Evolutionary conservation across 2,797 vertebrate species (phyloP).

Genomic region (Anas georgica): DNA sequence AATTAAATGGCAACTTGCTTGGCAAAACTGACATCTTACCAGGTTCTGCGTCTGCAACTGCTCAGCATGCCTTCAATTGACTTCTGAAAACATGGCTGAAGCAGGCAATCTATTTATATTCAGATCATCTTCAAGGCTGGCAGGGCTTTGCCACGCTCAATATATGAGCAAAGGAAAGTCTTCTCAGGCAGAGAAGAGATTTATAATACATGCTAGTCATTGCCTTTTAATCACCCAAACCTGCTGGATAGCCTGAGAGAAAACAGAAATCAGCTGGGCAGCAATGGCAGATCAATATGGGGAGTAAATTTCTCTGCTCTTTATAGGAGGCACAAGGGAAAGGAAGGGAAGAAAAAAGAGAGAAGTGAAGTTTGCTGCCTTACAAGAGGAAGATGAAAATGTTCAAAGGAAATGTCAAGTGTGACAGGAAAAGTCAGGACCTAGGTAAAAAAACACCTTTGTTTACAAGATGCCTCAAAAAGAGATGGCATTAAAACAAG

Average conservation of each 20-base stretch:
- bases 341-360: background rate
- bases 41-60: background rate
- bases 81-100: background rate
- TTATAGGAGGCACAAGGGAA: background rate
- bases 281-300: background rate
- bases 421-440: background rate
- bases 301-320: background rate
- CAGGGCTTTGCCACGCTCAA: background rate
- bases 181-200: background rate
- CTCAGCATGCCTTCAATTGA: background rate
- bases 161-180: background rate
- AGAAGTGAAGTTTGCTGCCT: background rate
- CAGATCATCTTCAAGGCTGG: background rate
- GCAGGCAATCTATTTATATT: background rate
- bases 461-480: background rate
- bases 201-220: background rate
- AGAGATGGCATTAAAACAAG: background rate
- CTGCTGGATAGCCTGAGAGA: background rate
- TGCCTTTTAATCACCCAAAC: background rate
- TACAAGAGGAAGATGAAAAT: background rate
- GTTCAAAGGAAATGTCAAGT: background rate
- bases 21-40: background rate
- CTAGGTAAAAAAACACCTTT: background rate
- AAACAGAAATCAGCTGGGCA: background rate
- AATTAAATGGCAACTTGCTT: background rate